phyloP scores from a whole-genome alignment of 2,797 vertebrate species.

The Amphiprion clarkii region DNA sequence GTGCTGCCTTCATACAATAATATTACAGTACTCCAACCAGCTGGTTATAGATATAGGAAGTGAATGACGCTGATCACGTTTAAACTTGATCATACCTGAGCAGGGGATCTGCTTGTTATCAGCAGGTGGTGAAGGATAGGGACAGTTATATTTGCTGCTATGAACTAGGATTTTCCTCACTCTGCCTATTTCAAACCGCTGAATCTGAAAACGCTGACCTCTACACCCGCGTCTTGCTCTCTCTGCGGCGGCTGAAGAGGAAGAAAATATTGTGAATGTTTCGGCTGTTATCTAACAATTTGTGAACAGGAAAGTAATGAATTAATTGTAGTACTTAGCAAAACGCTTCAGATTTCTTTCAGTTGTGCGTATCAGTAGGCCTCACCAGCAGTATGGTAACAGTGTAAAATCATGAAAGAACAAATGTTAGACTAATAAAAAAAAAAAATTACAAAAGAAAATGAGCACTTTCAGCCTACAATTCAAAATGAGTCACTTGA shows the following conservation, averaged over 20 bases:
- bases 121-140: conserved; percentile 41
- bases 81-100: conserved; percentile 61
- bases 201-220: conserved; percentile 67
- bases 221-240: conserved; percentile 43
- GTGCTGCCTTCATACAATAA: conserved; percentile 50
- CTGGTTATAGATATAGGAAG: conserved; percentile 74
- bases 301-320: conserved; percentile 51
- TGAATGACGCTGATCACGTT: conserved; percentile 72
- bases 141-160: conserved; percentile 48
- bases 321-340: conserved; percentile 53
- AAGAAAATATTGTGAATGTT: conserved; percentile 60
- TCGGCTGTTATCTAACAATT: conserved; percentile 68
- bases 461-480: background rate
- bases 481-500: background rate
- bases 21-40: conserved; percentile 61
- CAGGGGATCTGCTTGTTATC: conserved; percentile 74
- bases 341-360: conserved; percentile 20
- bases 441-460: background rate
- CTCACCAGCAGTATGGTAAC: background rate
- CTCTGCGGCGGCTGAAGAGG: conserved; percentile 50
- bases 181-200: conserved; percentile 44
- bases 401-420: background rate
- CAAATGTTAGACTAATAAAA: background rate
- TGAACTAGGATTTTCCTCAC: conserved; percentile 63
- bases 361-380: background rate